Base-by-base conservation (phyloP, 2,888 invertebrate species). In the Cloeon dipterum region DNA sequence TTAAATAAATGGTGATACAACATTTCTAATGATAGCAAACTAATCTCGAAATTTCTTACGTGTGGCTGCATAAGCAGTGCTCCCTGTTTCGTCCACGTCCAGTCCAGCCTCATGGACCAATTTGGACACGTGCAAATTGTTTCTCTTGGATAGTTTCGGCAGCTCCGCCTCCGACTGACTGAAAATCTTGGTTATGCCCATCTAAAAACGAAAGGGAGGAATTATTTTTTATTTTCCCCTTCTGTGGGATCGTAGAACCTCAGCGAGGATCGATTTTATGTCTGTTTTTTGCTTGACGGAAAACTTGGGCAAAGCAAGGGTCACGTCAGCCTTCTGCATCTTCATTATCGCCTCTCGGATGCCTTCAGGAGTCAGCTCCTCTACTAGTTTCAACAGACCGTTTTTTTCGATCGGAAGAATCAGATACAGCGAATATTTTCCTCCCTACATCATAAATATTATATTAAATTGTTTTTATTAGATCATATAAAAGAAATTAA, bases 351-450 rank as follows among this genome's bases (percentile, higher is more conserved):
- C n/a, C 16, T 29, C 29, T 11, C 14, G n/a, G 16, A 29, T 29
- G 14, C 16, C n/a, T 44, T 62, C 55, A 46, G 63, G 65, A 0
- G 65, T 61, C 32, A 74, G 49, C 48, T 74, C 69, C 34, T 62
- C 57, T 17, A 66, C 56, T 2, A 74, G 49, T 4, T 58, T 53
- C 2, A 52, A 44, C 1, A 66, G 50, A 4, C 63, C 63, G 13
- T 61, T 56, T n/a, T 55, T 55, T 17, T 61, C 61, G 20, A 53
- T 53, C 0, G 75, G 74, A 5, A 74, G 55, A 3, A 75, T 43
- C 10, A 73, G 49, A 14, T 29, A 29, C 5, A 29, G n/a, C 14
- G 29, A 29, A 29, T 29, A 29, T 29, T 29, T 29, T 5, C n/a
- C n/a, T n/a, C 29, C 29, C 29, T 29, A n/a, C n/a, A n/a, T n/a